Conservation (phyloP, 2,797 vertebrate species). For the Emys orbicularis region DNA sequence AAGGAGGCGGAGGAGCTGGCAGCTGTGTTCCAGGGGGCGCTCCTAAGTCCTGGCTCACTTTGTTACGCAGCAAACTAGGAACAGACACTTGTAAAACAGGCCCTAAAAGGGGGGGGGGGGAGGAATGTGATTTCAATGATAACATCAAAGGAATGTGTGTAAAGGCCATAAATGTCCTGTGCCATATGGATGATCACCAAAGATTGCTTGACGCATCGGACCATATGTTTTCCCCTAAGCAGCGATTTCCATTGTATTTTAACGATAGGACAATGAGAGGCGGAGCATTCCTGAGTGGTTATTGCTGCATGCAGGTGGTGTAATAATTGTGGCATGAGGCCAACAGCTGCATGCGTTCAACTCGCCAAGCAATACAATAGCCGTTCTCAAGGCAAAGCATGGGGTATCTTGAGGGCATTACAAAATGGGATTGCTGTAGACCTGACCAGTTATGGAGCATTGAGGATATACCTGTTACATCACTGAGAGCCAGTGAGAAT, state of each 20-base stretch:
- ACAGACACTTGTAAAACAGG: not conserved
- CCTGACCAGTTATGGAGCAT: not conserved
- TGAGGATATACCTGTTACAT: conserved; percentile 25
- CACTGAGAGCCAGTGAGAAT: not conserved
- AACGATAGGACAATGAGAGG: conserved; percentile 11
- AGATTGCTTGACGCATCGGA: not conserved
- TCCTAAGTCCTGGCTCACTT: conserved; percentile 4
- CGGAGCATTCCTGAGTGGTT: not conserved
- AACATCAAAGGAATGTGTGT: conserved; percentile 16
- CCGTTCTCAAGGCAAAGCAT: conserved; percentile 44
- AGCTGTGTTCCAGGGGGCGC: not conserved
- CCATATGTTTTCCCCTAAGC: not conserved
- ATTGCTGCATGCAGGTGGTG: conserved; percentile 17
- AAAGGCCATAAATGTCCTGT: conserved; percentile 21
- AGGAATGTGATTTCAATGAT: not conserved
- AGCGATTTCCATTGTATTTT: conserved; percentile 9
- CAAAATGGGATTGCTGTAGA: conserved; percentile 58
- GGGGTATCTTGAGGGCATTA: conserved; percentile 45
- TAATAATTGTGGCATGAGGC: conserved; percentile 51
- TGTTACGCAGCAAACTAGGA: conserved; percentile 33
- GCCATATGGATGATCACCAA: not conserved
- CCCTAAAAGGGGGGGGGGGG: not conserved
- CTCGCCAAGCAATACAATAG: not conserved
- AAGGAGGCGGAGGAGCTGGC: not conserved
- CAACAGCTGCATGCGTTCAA: not conserved